Evolutionary conservation across 2,888 invertebrate genomes (phyloP), one percentile per base, ranked within the genome.

Genomic region (Drosophila koepferae): DNA sequence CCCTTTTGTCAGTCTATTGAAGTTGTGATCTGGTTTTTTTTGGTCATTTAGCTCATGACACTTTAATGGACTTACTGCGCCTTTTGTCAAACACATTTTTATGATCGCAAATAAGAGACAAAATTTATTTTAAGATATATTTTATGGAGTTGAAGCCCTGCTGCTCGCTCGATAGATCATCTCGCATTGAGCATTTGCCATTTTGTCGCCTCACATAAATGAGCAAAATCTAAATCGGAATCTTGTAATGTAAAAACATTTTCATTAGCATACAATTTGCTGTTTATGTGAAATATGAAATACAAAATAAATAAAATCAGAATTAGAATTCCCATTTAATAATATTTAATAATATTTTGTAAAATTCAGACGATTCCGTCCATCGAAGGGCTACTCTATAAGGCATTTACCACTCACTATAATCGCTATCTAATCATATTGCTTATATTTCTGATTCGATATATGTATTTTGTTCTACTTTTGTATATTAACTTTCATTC

Each of bases 131-230:
- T 10, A 31, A 28, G 9, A 28, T 18, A 14, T 51, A 3, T 34
- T 18, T 20, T 31, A 28, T 31, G 49, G 49, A n/a, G 10, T 2
- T 65, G 62, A 54, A 46, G 63, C 28, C 31, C 34, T 9, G 63
- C 12, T 31, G 44, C 41, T 51, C 74, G 44, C 41, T 51, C 74
- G 41, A 69, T 63, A 53, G 69, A 78, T 78, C 79, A 73, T 58
- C 79, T 46, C 46, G 46, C 61, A 54, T 9, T 58, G 48, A 41
- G 36, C 49, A 43, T 64, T 61, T 62, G 61, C 41, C 31, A 36
- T 54, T 68, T 74, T 74, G 78, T 78, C 44, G 62, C 46, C 36
- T 8, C 41, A n/a, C 63, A 64, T 74, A 74, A 74, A 74, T 54
- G 74, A 36, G 49, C 23, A 66, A 66, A 65, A 70, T 48, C 66